Percentiles rank a stretch among this genome's conserved stretches.
phyloP scores from a whole-genome alignment of 2,888 invertebrate species.

The Diadegma fenestrale region DNA sequence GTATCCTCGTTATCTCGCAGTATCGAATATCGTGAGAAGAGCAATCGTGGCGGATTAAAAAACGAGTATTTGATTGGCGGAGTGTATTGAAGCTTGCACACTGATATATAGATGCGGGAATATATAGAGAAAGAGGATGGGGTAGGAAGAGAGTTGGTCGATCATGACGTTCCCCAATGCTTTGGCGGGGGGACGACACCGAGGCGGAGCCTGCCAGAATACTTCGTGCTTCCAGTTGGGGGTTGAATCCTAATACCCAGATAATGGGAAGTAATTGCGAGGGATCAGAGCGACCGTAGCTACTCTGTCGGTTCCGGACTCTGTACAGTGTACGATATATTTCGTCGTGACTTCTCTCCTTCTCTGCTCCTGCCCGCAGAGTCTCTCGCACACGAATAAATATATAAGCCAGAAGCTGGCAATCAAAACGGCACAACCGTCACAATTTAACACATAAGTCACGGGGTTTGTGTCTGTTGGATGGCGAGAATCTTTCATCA shows the following conservation, averaged over 20 bases:
- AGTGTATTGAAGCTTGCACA: slow-evolving; percentile 1
- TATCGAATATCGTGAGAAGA: slow-evolving; percentile 16
- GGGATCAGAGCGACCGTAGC: slow-evolving; percentile 84
- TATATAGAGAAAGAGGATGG: not conserved
- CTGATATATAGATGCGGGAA: not conserved
- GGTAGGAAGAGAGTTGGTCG: slow-evolving; percentile 45
- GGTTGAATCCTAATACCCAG: slow-evolving; percentile 85
- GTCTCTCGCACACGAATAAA: not conserved
- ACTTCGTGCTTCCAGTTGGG: slow-evolving; percentile 82
- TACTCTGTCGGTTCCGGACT: slow-evolving; percentile 72
- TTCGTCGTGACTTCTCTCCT: slow-evolving; percentile 22
- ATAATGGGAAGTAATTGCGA: slow-evolving; percentile 85
- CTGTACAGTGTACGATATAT: slow-evolving; percentile 55
- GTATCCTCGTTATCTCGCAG: slow-evolving; percentile 23
- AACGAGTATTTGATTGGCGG: slow-evolving; percentile 10
- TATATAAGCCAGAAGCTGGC: slow-evolving; percentile 1
- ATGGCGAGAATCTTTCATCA: slow-evolving; percentile 8
- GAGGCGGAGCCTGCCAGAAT: slow-evolving; percentile 79
- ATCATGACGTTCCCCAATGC: slow-evolving; percentile 56
- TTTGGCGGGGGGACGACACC: slow-evolving; percentile 59
- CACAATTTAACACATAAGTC: not conserved
- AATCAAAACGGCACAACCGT: slow-evolving; percentile 29
- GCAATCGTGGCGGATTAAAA: slow-evolving; percentile 19
- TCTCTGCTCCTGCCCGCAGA: not conserved
- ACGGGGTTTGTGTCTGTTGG: slow-evolving; percentile 18